Evolutionary conservation across 2,888 invertebrate genomes (phyloP), one percentile per base, ranked within the genome.

Genomic region (Tiliacea citrago): DNA sequence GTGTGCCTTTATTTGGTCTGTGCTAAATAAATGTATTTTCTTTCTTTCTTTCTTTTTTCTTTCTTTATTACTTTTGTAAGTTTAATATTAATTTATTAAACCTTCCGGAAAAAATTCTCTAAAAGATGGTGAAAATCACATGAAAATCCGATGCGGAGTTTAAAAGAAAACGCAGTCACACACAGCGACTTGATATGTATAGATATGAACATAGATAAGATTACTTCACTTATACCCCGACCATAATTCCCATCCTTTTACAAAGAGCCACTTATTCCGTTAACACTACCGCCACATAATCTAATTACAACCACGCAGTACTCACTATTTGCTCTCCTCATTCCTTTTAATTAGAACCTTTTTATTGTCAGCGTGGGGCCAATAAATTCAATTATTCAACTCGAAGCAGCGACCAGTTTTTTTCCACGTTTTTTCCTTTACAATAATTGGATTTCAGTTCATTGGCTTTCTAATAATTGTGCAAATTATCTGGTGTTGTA

Each of bases 311-410:
- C 60, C 67, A 66, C 82, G 35, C 60, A 83, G 82, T 71, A 76
- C 75, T 75, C 73, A 78, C 83, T 87, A 78, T 87, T 88, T 87
- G 79, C 81, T 68, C 68, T 79, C 42, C 83, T 82, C 81, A 77
- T 85, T 82, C 83, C 42, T 84, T 88, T 88, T 89, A 89, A 88
- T 88, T 88, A 89, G 85, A 89, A 82, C 81, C 86, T 82, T 88
- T 88, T 88, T 89, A 89, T 84, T 86, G 86, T 84, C 79, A 83
- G 84, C 77, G 72, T 79, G 84, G 77, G 88, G 77, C 79, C 84
- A 89, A 88, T 87, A 87, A 86, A 88, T 88, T 86, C 87, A 88
- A 88, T 88, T 88, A 89, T 88, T 87, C 87, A 82, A 78, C 79
- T 75, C 74, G 69, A 79, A 77, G 65, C 82, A 66, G 69, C 73